Evolutionary conservation across 2,797 vertebrate genomes (phyloP).

Genomic region (Thaleichthys pacificus): DNA sequence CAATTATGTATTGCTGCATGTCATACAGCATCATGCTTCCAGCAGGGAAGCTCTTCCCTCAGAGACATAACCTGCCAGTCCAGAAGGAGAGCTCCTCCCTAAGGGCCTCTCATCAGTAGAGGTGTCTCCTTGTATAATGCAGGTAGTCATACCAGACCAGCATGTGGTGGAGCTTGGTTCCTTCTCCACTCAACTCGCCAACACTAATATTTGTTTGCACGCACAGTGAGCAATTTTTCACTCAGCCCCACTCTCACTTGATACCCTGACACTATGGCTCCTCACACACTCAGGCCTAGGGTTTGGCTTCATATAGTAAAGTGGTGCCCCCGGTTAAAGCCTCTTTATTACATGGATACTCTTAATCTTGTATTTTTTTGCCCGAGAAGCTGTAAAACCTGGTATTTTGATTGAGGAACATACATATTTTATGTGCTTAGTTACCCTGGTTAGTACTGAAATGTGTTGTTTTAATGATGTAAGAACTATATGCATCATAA

Average conservation of each 20-base stretch:
- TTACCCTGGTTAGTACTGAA: neutral
- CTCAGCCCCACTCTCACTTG: neutral
- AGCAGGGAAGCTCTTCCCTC: too few relatives aligned
- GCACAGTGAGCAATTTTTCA: slow-evolving; percentile 9
- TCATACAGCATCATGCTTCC: neutral
- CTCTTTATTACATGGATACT: neutral
- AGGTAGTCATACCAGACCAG: neutral
- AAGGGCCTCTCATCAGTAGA: neutral
- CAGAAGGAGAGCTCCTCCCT: neutral
- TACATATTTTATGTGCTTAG: neutral
- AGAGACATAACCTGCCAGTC: too few relatives aligned
- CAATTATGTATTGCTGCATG: too few relatives aligned
- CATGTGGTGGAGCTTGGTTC: neutral
- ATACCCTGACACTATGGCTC: neutral
- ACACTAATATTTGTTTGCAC: slow-evolving; percentile 13
- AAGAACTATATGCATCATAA: neutral
- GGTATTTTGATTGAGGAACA: slow-evolving; percentile 3
- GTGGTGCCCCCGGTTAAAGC: neutral
- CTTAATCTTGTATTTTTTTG: neutral
- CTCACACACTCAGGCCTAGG: neutral
- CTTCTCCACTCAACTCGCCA: neutral
- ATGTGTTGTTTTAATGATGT: neutral
- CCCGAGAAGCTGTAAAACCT: neutral
- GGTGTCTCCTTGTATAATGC: neutral
- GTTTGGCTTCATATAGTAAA: neutral